These are phyloP conservation scores for Amiota minor DNA, from an alignment of 2,888 invertebrate genomes.

Conservation along the genomic window DNA sequence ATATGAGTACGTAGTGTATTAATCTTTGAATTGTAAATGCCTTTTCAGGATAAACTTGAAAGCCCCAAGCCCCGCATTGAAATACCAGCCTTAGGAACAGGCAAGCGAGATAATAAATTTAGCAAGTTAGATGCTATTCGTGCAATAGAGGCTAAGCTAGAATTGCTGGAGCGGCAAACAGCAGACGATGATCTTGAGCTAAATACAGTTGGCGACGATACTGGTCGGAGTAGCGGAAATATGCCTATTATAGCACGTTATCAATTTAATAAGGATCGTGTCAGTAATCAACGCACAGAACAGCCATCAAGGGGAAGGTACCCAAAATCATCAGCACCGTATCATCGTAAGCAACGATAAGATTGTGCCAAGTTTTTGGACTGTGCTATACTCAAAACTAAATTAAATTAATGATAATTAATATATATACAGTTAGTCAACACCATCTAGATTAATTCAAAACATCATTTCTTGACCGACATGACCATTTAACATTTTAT, in stretches of 20 bases:
- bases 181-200: conserved; percentile 85
- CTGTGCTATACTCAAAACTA: too few species aligned
- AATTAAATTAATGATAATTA: too few species aligned
- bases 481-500: too few species aligned
- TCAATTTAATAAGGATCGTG: conserved; percentile 75
- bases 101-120: conserved; percentile 77
- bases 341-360: conserved; percentile 69
- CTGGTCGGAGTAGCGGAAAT: conserved; percentile 69
- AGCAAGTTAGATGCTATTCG: conserved; percentile 88
- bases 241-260: conserved; percentile 81
- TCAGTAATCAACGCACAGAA: conserved; percentile 48
- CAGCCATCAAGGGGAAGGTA: conserved; percentile 51
- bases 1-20: too few species aligned
- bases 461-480: too few species aligned
- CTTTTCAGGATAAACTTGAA: conserved; percentile 82
- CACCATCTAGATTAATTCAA: too few species aligned
- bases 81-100: conserved; percentile 84
- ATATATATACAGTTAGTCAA: too few species aligned
- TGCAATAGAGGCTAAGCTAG: conserved; percentile 90
- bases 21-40: conserved; percentile 48
- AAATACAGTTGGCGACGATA: conserved; percentile 75
- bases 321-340: conserved; percentile 62
- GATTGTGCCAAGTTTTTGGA: too few species aligned
- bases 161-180: conserved; percentile 81
- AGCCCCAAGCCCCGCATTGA: conserved; percentile 84